Evolutionary conservation across 1,140 invertebrate species (phyloP).

Genomic region (Drosophila sturtevanti): DNA sequence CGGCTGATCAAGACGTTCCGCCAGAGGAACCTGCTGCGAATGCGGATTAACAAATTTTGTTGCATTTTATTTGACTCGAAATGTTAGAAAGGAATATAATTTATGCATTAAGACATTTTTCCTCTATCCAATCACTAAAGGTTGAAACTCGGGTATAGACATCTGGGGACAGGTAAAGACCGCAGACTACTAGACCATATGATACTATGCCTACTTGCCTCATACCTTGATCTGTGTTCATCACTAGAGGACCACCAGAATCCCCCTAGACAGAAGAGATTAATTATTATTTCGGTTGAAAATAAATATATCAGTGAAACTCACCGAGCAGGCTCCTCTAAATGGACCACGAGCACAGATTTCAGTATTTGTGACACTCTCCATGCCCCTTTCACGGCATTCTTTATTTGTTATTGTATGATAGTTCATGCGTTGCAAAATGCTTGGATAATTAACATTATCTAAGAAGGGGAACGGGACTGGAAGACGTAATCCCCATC

Average conservation of each 20-base stretch:
- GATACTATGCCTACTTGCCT: conserved; percentile 87
- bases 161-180: conserved; percentile 83
- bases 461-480: conserved; percentile 60
- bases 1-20: conserved; percentile 10
- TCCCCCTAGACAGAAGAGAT: conserved; percentile 86
- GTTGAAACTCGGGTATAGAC: conserved; percentile 84
- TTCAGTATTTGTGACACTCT: conserved; percentile 73
- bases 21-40: not conserved
- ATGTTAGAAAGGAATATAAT: not conserved
- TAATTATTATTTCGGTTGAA: not conserved
- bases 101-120: not conserved
- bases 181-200: conserved; percentile 86
- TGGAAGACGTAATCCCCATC: conserved; percentile 75
- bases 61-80: conserved; percentile 11
- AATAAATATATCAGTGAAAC: conserved; percentile 14
- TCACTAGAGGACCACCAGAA: conserved; percentile 87
- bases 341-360: conserved; percentile 83
- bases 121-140: conserved; percentile 83
- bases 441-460: conserved; percentile 58
- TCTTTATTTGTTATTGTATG: conserved; percentile 67
- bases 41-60: conserved; percentile 26
- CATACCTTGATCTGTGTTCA: conserved; percentile 33
- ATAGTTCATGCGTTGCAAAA: conserved; percentile 68
- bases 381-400: conserved; percentile 61
- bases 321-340: conserved; percentile 82